A percentile compares a stretch with the other conserved stretches of the same genome.
phyloP scores from a whole-genome alignment of 1,140 invertebrate genomes.

The Zaprionus nigranus region DNA sequence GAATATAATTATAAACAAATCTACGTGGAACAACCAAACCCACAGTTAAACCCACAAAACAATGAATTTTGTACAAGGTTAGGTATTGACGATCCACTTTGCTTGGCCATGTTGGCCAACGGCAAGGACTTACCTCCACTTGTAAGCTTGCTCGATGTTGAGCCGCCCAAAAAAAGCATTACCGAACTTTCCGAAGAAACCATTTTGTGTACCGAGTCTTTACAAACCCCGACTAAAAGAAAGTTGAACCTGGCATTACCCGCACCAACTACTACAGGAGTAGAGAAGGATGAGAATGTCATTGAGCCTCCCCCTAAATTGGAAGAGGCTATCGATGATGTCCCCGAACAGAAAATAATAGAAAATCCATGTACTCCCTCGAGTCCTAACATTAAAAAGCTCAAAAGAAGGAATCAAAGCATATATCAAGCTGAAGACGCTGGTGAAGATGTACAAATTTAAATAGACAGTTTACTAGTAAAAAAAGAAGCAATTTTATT shows the following conservation, averaged over 20 bases:
- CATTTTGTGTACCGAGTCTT: background rate
- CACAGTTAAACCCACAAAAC: conserved; percentile 92
- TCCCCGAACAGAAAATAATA: background rate
- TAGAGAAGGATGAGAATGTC: conserved; percentile 19
- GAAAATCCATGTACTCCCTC: background rate
- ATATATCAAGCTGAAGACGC: conserved; percentile 76
- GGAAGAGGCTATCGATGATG: background rate
- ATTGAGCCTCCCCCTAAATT: conserved; percentile 45
- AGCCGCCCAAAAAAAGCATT: background rate
- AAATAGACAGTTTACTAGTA: conserved; percentile 21
- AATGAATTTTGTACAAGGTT: conserved; percentile 92
- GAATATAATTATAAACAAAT: conserved; percentile 73
- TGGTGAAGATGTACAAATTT: background rate
- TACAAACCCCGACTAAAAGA: conserved; percentile 42
- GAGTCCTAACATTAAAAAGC: conserved; percentile 80
- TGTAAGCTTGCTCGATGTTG: background rate
- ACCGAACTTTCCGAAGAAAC: background rate
- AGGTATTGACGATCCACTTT: conserved; percentile 90
- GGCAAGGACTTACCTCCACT: conserved; percentile 66
- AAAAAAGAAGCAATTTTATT: conserved; percentile 71
- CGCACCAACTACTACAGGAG: conserved; percentile 33
- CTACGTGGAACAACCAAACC: conserved; percentile 79
- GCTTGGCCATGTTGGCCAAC: conserved; percentile 84
- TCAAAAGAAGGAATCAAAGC: conserved; percentile 85
- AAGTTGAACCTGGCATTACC: conserved; percentile 60